phyloP scores from a whole-genome alignment of 2,113 vertebrate genomes.

The Corythoichthys haematopterus region DNA sequence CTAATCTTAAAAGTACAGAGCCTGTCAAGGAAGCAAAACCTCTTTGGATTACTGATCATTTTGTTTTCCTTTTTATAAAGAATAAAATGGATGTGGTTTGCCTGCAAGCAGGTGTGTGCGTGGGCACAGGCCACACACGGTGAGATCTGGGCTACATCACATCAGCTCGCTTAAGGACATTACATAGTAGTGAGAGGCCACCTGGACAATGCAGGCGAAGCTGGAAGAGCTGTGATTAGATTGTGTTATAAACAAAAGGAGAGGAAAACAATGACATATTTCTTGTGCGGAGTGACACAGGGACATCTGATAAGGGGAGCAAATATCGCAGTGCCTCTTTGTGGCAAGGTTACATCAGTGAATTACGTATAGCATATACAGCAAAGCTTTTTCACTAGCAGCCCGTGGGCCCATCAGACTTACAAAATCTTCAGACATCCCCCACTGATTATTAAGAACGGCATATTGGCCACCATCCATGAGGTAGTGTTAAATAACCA shows the following conservation, averaged over 20 bases:
- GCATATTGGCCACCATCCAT: too few relatives aligned
- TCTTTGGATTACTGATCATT: slow-evolving; percentile 35
- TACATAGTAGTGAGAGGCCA: slow-evolving; percentile 53
- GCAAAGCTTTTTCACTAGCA: not conserved
- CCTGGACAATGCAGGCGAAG: slow-evolving; percentile 54
- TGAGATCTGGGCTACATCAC: slow-evolving; percentile 49
- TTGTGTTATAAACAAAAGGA: slow-evolving; percentile 42
- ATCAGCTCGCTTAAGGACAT: slow-evolving; percentile 50
- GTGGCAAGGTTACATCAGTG: slow-evolving; percentile 4
- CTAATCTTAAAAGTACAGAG: slow-evolving; percentile 44
- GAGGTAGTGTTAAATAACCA: too few relatives aligned
- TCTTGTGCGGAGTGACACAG: slow-evolving; percentile 50
- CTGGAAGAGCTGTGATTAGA: slow-evolving; percentile 55
- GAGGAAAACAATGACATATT: slow-evolving; percentile 50
- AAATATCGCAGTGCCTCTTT: slow-evolving; percentile 42
- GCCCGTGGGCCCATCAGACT: too few relatives aligned
- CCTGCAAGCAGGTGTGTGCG: slow-evolving; percentile 10
- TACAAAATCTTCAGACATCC: too few relatives aligned
- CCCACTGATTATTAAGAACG: too few relatives aligned
- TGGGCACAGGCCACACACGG: slow-evolving; percentile 9
- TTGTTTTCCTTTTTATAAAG: not conserved
- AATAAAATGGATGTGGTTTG: slow-evolving; percentile 17
- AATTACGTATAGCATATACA: not conserved
- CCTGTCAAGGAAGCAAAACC: slow-evolving; percentile 31
- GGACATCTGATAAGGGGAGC: slow-evolving; percentile 55